Evolutionary conservation across 37 sponge, comb jelly and placozoan genomes (phyloP), one percentile per base, ranked within the genome.

Genomic region (Chondrilla cf. caribensis): DNA sequence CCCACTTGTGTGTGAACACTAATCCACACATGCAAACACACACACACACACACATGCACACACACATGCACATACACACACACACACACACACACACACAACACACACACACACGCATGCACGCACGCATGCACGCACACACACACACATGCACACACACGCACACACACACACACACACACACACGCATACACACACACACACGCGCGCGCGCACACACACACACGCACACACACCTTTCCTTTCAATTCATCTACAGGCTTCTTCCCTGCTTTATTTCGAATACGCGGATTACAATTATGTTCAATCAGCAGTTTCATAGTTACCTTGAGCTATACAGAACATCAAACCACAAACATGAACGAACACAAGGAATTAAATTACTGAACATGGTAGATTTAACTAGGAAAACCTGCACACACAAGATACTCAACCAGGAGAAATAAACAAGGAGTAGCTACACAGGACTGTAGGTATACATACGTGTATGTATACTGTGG

Each of bases 151-250:
- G 81, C 28, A 9, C n/a, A 38, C 38, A 41, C 31, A 2, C 42
- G 6, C 43, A 21, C 60, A 60, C 28, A 9, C n/a, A 38, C 38
- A 41, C 31, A 2, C 42, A 18, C 43, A 21, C 60, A n/a, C 60
- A 31, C 40, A 37, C 77, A 37, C 77, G 38, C n/a, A 76, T 31
- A 42, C 78, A 38, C 42, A 54, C 78, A 51, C 77, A 37, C 40
- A 31, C 79, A 43, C 58, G 28, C 54, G 17, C 31, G 38, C 66
- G 35, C 62, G 35, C 81, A 38, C 43, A 60, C 81, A 81, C 17
- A 38, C 17, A 0, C 47, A 59, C 66, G 37, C 40, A 81, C 81
- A 59, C 40, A 29, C 35, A 39, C 42, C 51, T 44, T 51, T 38
- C 17, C 39, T 29, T 80, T 32, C 38, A 58, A 18, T 38, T 26